These are phyloP conservation scores for Ladona fulva DNA, from an alignment of 1,140 invertebrate genomes.

Conservation along the genomic window DNA sequence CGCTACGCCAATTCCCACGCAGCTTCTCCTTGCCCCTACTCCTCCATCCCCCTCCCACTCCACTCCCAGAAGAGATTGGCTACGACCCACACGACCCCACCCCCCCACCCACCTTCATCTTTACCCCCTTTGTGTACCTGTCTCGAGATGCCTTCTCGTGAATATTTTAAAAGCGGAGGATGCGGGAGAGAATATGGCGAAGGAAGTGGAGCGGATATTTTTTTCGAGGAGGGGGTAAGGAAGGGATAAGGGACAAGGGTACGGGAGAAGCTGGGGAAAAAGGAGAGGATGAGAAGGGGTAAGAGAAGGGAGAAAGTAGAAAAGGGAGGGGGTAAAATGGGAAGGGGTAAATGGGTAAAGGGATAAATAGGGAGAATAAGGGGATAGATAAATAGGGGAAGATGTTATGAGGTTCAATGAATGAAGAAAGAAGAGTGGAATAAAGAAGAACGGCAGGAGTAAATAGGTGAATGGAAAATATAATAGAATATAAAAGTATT, in stretches of 20 bases:
- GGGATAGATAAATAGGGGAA: no score
- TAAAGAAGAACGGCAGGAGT: no score
- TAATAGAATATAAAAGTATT: no score
- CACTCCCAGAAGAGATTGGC: background rate
- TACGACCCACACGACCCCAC: background rate
- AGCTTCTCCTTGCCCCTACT: background rate
- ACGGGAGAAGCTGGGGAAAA: background rate
- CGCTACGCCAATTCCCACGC: no score
- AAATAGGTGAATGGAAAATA: no score
- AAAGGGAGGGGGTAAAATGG: no score
- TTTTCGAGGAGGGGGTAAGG: background rate
- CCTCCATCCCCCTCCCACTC: no score
- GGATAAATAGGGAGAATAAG: background rate
- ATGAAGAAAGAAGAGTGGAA: no score
- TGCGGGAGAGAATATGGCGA: background rate
- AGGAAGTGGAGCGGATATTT: no score
- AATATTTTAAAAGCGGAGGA: background rate
- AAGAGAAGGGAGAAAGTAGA: background rate
- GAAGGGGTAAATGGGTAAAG: no score
- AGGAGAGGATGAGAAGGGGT: background rate
- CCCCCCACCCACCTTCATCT: background rate
- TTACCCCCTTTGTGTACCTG: background rate
- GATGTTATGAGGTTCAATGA: no score
- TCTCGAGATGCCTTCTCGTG: background rate
- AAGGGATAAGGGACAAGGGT: background rate